Percentiles rank a stretch among this genome's conserved stretches.
phyloP scores from a whole-genome alignment of 2,113 vertebrate species.

The Seriola dumerili region DNA sequence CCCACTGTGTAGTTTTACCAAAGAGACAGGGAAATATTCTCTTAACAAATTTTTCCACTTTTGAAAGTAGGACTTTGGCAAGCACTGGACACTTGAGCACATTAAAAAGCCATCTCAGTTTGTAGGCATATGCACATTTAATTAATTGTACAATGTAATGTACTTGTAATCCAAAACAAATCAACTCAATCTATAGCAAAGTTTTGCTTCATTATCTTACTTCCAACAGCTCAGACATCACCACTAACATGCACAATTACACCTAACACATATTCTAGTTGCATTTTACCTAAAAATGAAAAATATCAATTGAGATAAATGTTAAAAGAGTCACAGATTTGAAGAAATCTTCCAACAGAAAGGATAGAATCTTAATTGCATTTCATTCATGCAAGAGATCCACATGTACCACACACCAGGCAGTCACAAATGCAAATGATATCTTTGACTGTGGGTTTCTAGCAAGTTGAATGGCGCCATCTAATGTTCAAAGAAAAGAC shows the following conservation, averaged over 20 bases:
- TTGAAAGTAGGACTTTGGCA: constrained; percentile 25
- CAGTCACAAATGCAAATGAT: constrained; percentile 34
- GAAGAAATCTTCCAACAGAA: constrained; percentile 52
- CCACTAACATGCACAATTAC: constrained; percentile 16
- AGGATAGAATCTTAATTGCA: constrained; percentile 52
- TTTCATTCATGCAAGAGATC: constrained; percentile 59
- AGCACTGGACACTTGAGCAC: neutral
- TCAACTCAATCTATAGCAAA: constrained; percentile 19
- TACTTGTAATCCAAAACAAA: constrained; percentile 33
- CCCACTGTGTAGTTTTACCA: constrained; percentile 34
- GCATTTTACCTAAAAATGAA: constrained; percentile 15
- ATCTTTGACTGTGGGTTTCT: constrained; percentile 40
- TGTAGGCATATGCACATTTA: neutral
- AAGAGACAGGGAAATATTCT: constrained; percentile 34
- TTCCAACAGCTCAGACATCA: constrained; percentile 10
- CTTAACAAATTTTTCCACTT: constrained; percentile 17
- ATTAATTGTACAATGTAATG: constrained; percentile 26
- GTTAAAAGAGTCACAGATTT: constrained; percentile 43
- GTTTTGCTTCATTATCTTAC: constrained; percentile 32
- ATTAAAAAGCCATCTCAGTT: constrained; percentile 21
- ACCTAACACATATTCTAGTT: neutral
- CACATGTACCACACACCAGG: constrained; percentile 55
- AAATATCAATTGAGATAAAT: constrained; percentile 47
- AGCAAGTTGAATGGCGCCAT: constrained; percentile 83
- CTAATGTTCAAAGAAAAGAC: constrained; percentile 72